Conservation (phyloP, 2,113 vertebrate genomes). For the Myrmecophaga tridactyla region DNA sequence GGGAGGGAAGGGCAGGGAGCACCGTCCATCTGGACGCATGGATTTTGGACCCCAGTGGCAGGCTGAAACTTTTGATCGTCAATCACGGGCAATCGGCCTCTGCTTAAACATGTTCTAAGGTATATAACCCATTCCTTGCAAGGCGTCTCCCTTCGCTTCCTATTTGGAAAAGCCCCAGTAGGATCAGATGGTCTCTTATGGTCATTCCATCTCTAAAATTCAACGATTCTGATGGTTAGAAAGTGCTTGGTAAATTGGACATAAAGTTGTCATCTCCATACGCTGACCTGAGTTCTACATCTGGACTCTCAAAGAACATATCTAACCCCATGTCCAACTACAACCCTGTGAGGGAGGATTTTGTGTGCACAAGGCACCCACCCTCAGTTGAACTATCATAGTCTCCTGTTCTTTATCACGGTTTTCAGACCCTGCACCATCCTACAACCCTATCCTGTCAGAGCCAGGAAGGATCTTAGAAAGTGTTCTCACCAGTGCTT, state of each 20-base stretch:
- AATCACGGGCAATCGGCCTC: background rate
- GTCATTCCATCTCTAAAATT: background rate
- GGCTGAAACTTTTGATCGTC: background rate
- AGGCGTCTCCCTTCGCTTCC: background rate
- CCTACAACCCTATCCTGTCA: background rate
- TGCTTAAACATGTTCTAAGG: background rate
- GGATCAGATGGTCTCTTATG: background rate
- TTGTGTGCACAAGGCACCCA: too few species aligned
- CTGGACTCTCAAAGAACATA: background rate
- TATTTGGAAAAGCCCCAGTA: background rate
- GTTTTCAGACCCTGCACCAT: background rate
- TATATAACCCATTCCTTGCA: background rate
- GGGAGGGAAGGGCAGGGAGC: background rate
- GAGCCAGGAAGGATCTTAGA: background rate
- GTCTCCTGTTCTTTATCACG: background rate
- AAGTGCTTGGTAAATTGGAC: background rate
- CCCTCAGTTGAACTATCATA: background rate
- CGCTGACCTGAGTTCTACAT: background rate
- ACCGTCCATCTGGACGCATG: background rate
- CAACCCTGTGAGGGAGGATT: accelerated
- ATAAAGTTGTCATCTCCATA: background rate
- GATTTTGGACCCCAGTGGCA: background rate
- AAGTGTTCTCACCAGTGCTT: background rate
- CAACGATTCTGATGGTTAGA: background rate
- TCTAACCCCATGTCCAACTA: background rate